A percentile compares a stretch with the other conserved stretches of the same genome.
These are phyloP conservation scores for Lutra lutra DNA, from an alignment of 2,797 vertebrate species.

Conservation along the genomic window DNA sequence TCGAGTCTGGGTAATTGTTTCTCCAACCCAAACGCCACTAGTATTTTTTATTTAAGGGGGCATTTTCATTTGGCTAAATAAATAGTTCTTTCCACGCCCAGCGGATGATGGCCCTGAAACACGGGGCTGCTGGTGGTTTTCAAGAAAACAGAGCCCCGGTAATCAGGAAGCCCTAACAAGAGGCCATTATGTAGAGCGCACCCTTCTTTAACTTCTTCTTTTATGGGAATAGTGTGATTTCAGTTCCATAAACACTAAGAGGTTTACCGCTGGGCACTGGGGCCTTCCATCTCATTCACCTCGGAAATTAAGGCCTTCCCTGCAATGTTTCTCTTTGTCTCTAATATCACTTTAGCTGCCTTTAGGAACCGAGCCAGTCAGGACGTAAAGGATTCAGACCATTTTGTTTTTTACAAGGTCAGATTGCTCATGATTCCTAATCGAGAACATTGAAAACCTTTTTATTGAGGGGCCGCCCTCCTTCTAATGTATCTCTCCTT, in stretches of 20 bases:
- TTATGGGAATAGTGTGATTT: conserved; percentile 84
- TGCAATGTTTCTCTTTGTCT: conserved; percentile 77
- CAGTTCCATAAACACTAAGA: conserved; percentile 86
- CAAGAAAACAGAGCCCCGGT: conserved; percentile 73
- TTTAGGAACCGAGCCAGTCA: conserved; percentile 84
- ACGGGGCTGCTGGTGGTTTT: not conserved
- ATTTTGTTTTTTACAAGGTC: conserved; percentile 78
- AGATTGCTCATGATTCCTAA: conserved; percentile 74
- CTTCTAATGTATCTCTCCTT: conserved; percentile 64
- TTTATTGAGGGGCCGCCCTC: conserved; percentile 45
- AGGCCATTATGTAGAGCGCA: conserved; percentile 78
- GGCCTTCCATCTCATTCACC: conserved; percentile 84
- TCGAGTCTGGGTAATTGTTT: conserved; percentile 39
- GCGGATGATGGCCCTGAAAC: conserved; percentile 60
- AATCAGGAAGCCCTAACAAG: conserved; percentile 75
- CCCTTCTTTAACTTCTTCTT: conserved; percentile 78
- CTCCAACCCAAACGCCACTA: not conserved
- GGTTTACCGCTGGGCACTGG: conserved; percentile 83
- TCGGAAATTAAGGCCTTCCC: conserved; percentile 81
- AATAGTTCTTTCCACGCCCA: conserved; percentile 42
- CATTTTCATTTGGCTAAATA: conserved; percentile 76
- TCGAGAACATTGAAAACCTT: conserved; percentile 63
- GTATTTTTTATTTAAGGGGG: conserved; percentile 77
- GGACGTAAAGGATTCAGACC: conserved; percentile 81
- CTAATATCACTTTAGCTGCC: conserved; percentile 81